phyloP scores from a whole-genome alignment of 2,797 vertebrate genomes.

The Sitta carolinensis region DNA sequence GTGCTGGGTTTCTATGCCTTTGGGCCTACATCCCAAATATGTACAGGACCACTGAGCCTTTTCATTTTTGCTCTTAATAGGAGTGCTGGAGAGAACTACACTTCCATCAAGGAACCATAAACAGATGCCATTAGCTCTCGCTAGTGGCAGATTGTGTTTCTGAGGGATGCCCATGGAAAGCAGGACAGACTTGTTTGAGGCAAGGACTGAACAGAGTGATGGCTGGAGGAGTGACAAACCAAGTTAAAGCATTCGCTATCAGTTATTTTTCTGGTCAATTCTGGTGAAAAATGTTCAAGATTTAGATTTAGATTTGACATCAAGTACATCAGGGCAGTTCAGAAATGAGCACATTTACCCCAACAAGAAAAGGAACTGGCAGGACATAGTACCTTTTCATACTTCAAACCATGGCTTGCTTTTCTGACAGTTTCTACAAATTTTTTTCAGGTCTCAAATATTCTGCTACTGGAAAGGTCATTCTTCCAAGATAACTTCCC shows the following conservation, averaged over 20 bases:
- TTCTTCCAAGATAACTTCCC: background rate
- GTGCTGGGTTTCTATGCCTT: background rate
- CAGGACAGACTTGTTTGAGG: background rate
- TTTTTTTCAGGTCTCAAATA: background rate
- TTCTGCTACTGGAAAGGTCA: background rate
- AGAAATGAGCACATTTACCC: background rate
- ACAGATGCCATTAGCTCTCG: background rate
- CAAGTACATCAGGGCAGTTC: background rate
- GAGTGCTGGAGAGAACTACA: background rate
- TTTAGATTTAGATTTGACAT: background rate
- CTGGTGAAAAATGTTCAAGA: background rate
- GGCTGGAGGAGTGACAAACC: background rate
- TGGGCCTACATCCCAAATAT: background rate
- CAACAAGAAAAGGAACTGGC: background rate
- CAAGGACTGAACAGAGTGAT: background rate
- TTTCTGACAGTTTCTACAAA: background rate
- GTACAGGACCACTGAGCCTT: background rate
- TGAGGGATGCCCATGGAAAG: background rate
- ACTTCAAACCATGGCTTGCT: background rate
- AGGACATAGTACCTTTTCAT: background rate
- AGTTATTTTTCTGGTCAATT: background rate
- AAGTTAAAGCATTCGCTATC: background rate
- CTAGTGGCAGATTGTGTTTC: background rate
- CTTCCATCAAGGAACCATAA: background rate
- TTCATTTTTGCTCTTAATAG: background rate